Evolutionary conservation across 2,113 vertebrate species (phyloP).

Genomic region (Anguilla rostrata): DNA sequence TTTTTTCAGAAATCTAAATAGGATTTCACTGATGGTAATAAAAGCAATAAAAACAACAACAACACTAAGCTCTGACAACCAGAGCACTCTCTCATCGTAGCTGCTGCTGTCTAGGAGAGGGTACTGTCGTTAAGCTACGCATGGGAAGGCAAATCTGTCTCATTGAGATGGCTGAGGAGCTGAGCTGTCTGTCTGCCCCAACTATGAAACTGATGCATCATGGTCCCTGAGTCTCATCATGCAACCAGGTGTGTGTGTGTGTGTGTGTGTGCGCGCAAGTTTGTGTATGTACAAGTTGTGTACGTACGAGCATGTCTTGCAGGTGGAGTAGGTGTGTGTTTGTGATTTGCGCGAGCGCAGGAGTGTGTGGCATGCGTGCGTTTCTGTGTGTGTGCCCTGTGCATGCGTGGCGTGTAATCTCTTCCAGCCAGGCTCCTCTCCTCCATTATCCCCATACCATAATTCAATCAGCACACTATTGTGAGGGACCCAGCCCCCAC

Average conservation of each 20-base stretch:
- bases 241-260: constrained; percentile 33
- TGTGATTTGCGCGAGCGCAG: neutral
- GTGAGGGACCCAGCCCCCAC: neutral
- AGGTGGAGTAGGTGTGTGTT: neutral
- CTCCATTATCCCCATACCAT: neutral
- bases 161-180: constrained; percentile 48
- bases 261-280: constrained; percentile 12
- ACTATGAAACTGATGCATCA: too few relatives aligned
- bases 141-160: constrained; percentile 53
- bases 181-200: constrained; percentile 37
- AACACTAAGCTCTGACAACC: neutral
- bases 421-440: neutral
- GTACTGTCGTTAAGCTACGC: constrained; percentile 40
- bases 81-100: neutral
- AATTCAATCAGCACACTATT: constrained; percentile 21
- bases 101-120: constrained; percentile 53
- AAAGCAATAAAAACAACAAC: neutral
- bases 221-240: neutral
- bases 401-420: neutral
- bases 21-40: neutral
- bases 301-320: neutral
- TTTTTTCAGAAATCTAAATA: neutral
- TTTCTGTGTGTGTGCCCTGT: neutral
- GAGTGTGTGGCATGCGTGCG: neutral
- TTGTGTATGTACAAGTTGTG: neutral